Base-by-base conservation (phyloP, 2,113 vertebrate species). In the Cephalopterus ornatus region DNA sequence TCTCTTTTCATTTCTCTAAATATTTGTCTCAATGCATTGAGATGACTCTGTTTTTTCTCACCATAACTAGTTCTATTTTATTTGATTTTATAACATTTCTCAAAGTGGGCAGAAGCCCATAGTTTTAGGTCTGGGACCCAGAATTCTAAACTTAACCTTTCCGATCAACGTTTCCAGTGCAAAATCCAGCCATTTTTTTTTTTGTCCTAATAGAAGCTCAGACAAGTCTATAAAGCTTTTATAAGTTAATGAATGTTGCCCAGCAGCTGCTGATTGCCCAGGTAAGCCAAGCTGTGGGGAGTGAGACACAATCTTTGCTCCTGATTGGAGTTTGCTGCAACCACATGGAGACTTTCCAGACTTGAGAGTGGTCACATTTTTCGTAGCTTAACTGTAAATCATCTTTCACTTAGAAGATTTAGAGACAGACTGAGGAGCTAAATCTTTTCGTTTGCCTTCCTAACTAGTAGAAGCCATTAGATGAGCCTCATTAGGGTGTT, bases 381-480 rank as follows among this genome's bases (percentile, higher is more conserved):
- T 98, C 92, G 94, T 98, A 98, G 98, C 98, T 98, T 97, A 98
- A 97, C 98, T 97, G 97, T 98, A 99, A 99, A 99, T 99, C 98
- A 98, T 98, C 97, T 98, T 98, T 98, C 98, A 97, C 97, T 98
- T 98, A 98, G 98, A 98, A 98, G 98, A 98, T 99, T 98, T 98
- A 98, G 97, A 98, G 98, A 98, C 98, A 96, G 97, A 95, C 98
- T 97, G 97, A 98, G 98, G 97, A 97, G 90, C 96, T 98, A 98
- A 98, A 98, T 99, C 98, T 98, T 97, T 76, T 97, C 88, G 96
- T 98, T 98, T 99, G 98, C 98, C 97, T 98, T 98, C 97, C 97
- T 98, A 98, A 97, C 97, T 79, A 96, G 96, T 94, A 92, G 98
- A 98, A 97, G 96, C 96, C 95, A 97, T 98, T 98, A 97, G 97